Conservation (phyloP, 2,797 vertebrate genomes). For the Acropternis orthonyx region DNA sequence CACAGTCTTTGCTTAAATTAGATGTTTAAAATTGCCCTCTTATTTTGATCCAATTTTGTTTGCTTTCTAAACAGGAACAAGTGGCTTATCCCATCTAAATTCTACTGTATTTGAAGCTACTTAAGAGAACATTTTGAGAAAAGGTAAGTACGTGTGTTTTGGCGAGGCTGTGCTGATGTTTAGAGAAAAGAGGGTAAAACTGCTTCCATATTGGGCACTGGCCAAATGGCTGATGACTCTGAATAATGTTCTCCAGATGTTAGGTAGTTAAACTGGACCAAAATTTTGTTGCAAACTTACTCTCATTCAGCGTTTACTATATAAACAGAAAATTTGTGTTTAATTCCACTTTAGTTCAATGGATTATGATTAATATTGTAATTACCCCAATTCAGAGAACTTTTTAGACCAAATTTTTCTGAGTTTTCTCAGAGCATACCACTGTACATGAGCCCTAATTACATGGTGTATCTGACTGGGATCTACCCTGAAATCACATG, state of each 20-base stretch:
- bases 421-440: background rate
- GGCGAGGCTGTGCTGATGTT: background rate
- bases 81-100: slow-evolving; percentile 18
- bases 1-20: slow-evolving; percentile 60
- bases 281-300: slow-evolving; percentile 34
- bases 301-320: slow-evolving; percentile 6
- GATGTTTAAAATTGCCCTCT: slow-evolving; percentile 54
- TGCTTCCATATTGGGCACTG: background rate
- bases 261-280: slow-evolving; percentile 54
- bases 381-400: slow-evolving; percentile 47
- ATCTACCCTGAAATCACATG: slow-evolving; percentile 4
- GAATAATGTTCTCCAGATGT: slow-evolving; percentile 58
- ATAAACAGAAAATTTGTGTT: slow-evolving; percentile 58
- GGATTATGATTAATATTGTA: slow-evolving; percentile 61
- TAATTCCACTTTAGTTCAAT: slow-evolving; percentile 47
- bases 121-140: background rate
- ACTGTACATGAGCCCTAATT: slow-evolving; percentile 10
- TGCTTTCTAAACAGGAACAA: slow-evolving; percentile 69
- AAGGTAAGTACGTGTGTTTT: background rate
- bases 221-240: slow-evolving; percentile 28
- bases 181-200: background rate
- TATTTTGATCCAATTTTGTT: slow-evolving; percentile 61
- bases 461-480: background rate
- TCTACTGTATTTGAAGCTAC: background rate
- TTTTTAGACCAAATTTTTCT: slow-evolving; percentile 28